Evolutionary conservation across 2,888 invertebrate genomes (phyloP), one percentile per base, ranked within the genome.

Genomic region (Agrilus cyanescens): DNA sequence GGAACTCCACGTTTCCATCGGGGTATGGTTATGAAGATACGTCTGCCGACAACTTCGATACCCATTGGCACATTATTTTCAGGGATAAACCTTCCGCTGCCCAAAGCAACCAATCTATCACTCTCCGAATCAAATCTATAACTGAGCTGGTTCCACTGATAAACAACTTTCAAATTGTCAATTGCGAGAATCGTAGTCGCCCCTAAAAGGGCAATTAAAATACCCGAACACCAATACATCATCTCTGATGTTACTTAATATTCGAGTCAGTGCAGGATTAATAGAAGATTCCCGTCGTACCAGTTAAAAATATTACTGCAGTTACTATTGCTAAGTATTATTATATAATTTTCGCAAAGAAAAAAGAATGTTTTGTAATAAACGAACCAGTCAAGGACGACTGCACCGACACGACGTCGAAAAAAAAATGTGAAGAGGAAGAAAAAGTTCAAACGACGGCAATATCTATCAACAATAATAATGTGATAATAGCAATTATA

Each of bases 1-100:
- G 85, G 80, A 15, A 86, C 82, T 8, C 87, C 87, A 14, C 66
- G 58, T 54, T 74, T 78, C 85, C 85, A 85, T 51, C 85, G 72
- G 2, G 85, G 85, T 40, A 85, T 73, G 0, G 84, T 82, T 12
- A 85, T 63, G 57, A 85, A 85, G 50, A 85, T 61, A 48, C 79
- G 71, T 49, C 81, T 75, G 34, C 70, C 73, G 51, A 76, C 76
- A 10, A 84, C 76, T 62, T 85, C 85, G 50, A 85, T 51, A 0
- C 85, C 85, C 58, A 85, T 74, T 0, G 85, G 85, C 16, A 85
- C 70, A 49, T 82, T 82, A 60, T 82, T 80, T 57, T 78, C 76
- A 8, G 78, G 82, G 31, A 82, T 74, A 55, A 79, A 85, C 46
- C 68, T 67, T 48, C 72, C 72, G 38, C 65, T 69, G 25, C 70